Percentiles rank a stretch among this genome's conserved stretches.
Conservation (phyloP, 1,140 invertebrate genomes). For the Theocolax elegans region DNA sequence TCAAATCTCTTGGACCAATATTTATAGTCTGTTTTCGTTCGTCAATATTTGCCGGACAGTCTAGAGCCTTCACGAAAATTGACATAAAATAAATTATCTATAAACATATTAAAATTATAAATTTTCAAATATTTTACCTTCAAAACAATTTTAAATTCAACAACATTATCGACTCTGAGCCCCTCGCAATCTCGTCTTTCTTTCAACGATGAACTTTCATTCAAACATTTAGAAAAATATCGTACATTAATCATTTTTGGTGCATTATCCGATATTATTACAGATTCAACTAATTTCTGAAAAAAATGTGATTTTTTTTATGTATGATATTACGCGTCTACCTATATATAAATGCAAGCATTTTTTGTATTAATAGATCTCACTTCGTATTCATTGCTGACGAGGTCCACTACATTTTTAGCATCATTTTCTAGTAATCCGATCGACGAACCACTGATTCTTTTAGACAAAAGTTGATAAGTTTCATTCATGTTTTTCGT, state of each 20-base stretch:
- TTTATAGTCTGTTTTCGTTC: slow-evolving; percentile 75
- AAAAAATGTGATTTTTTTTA: slow-evolving; percentile 23
- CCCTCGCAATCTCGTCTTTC: slow-evolving; percentile 69
- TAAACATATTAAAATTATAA: neutral
- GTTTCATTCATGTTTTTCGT: slow-evolving; percentile 35
- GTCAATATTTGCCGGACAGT: slow-evolving; percentile 71
- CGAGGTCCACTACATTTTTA: slow-evolving; percentile 79
- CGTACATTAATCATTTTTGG: slow-evolving; percentile 71
- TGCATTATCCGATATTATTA: slow-evolving; percentile 71
- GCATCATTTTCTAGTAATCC: slow-evolving; percentile 78
- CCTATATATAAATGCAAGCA: neutral
- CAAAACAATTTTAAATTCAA: slow-evolving; percentile 60
- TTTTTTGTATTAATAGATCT: no score
- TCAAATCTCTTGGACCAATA: slow-evolving; percentile 82
- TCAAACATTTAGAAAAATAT: slow-evolving; percentile 74
- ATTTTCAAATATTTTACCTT: slow-evolving; percentile 42
- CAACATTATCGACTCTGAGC: slow-evolving; percentile 71
- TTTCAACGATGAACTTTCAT: slow-evolving; percentile 50
- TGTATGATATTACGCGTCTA: no score
- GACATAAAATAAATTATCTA: no score
- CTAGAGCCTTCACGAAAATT: slow-evolving; percentile 59
- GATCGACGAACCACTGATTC: slow-evolving; percentile 74
- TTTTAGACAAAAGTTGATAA: slow-evolving; percentile 74
- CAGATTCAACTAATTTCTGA: slow-evolving; percentile 63
- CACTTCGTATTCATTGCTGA: slow-evolving; percentile 80